phyloP scores from a whole-genome alignment of 2,113 vertebrate species.

The Cyanoramphus novaezelandiae region DNA sequence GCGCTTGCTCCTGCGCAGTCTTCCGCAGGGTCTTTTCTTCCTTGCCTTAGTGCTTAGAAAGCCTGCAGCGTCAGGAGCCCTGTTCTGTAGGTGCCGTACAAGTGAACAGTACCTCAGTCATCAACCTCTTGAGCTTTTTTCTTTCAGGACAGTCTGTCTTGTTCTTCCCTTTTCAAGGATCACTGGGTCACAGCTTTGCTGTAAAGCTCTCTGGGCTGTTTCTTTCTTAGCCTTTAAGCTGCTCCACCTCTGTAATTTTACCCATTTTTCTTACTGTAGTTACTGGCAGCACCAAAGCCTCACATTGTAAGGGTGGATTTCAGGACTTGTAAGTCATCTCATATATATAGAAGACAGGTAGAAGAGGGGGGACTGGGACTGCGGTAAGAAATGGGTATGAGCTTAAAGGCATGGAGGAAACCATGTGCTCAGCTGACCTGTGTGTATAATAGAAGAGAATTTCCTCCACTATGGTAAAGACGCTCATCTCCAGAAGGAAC shows the following conservation, averaged over 20 bases:
- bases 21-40: not conserved
- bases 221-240: not conserved
- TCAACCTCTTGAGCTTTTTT: not conserved
- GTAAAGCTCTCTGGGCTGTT: not conserved
- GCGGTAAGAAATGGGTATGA: not conserved
- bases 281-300: not conserved
- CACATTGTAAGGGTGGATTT: not conserved
- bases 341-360: not conserved
- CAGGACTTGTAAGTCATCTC: not conserved
- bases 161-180: not conserved
- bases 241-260: not conserved
- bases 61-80: not conserved
- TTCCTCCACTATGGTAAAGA: constrained; percentile 84
- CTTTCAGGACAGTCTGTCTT: not conserved
- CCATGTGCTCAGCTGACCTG: constrained; percentile 73
- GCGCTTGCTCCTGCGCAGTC: not conserved
- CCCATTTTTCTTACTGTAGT: not conserved
- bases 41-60: not conserved
- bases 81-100: not conserved
- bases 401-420: not conserved
- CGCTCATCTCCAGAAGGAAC: constrained; percentile 83
- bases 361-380: not conserved
- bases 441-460: constrained; percentile 93
- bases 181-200: not conserved
- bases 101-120: not conserved